Conservation (phyloP, 35 echinoderm and acorn worm genomes). For the Eucidaris tribuloides region DNA sequence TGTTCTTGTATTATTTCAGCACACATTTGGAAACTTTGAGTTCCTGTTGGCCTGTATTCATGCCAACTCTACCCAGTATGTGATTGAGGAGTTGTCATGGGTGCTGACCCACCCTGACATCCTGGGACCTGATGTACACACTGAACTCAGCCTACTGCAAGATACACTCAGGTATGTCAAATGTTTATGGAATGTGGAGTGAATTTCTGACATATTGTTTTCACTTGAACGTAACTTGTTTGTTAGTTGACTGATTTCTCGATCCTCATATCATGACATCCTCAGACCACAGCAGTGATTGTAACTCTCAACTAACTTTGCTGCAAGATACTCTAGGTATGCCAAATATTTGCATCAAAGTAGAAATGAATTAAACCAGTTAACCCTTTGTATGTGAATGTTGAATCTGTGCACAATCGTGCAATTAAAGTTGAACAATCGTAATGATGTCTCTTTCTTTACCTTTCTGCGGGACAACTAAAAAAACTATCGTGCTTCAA, state of each 20-base stretch:
- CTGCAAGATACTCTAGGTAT: slow-evolving; percentile 88
- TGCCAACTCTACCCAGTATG: slow-evolving; percentile 61
- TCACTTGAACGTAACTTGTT: not conserved
- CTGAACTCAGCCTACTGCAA: slow-evolving; percentile 66
- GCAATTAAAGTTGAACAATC: too few species aligned
- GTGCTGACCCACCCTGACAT: slow-evolving; percentile 37
- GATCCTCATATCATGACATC: too few species aligned
- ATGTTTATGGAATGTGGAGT: too few species aligned
- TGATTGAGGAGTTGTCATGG: slow-evolving; percentile 83
- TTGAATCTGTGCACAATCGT: too few species aligned
- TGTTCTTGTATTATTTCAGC: slow-evolving; percentile 38
- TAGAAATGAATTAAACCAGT: too few species aligned
- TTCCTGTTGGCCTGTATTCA: slow-evolving; percentile 60
- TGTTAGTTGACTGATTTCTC: too few species aligned
- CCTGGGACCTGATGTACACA: slow-evolving; percentile 21
- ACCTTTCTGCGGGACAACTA: too few species aligned
- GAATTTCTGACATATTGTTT: not conserved
- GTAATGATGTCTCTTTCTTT: too few species aligned
- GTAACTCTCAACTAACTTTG: slow-evolving; percentile 56
- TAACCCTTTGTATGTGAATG: too few species aligned
- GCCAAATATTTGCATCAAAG: too few species aligned
- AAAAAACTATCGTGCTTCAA: too few species aligned
- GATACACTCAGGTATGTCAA: slow-evolving; percentile 89
- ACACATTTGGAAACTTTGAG: slow-evolving; percentile 85
- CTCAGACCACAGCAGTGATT: slow-evolving; percentile 21